Base-by-base conservation (phyloP, 2,797 vertebrate genomes). In the Melanotaenia nigrans region DNA sequence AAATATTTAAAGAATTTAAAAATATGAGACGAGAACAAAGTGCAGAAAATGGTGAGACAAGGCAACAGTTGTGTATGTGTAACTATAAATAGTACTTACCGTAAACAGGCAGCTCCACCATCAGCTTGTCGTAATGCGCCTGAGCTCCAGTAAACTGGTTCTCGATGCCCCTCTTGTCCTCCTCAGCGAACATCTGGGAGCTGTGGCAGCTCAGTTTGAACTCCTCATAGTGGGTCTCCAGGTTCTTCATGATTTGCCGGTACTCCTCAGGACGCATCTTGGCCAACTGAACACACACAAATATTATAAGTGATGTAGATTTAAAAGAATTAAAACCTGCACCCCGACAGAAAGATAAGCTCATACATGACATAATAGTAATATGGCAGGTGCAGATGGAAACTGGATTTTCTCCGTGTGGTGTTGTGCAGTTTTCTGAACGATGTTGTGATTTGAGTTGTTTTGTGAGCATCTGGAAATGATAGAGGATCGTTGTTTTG, bases 261-360 rank as follows among this genome's bases (percentile, higher is more conserved):
- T 97, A 97, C 73, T 99, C 97, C 77, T 99, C 97, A 7, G 95
- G 95, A 53, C 93, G 94, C 98, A 99, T 99, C 0, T 92, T 91
- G 62, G 96, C 89, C 86, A 99, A 85, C 98, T 99, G 62, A 60
- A 78, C 47, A 81, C 42, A 85, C 62, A 77, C n/a, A 80, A 30
- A 59, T 35, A 61, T 12, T 3, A 38, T 16, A 24, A 68, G 57
- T 65, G 25, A 68, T 51, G 67, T 5, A 5, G 13, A 18, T 11
- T 25, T n/a, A 22, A 36, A 32, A 59, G 10, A 5, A 12, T 6
- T 49, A 57, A 2, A 22, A 32, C 36, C 4, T 18, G 20, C 2
- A 32, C 11, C 4, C 2, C 18, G 22, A 49, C 3, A 11, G 8
- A 20, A 42, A 42, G 13, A 25, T 14, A 40, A 24, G 13, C 3